phyloP scores from a whole-genome alignment of 2,888 invertebrate genomes.

The Cataglyphis altisquamis region DNA sequence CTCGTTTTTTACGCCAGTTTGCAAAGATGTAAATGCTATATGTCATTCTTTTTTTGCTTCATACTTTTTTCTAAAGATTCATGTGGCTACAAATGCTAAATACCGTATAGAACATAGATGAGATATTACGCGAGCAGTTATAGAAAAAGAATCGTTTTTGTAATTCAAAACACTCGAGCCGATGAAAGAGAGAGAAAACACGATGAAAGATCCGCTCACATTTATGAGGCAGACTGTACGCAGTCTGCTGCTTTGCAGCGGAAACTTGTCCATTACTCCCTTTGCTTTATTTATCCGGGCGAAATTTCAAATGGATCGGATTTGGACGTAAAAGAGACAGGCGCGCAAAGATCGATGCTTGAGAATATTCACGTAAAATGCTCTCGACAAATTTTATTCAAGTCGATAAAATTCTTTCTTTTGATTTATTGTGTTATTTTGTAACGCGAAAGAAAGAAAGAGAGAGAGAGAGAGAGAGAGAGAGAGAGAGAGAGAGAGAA shows the following conservation, averaged over 20 bases:
- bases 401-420: background rate
- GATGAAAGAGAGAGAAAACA: conserved; percentile 8
- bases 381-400: conserved; percentile 22
- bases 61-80: background rate
- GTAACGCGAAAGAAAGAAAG: background rate
- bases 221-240: conserved; percentile 61
- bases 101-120: conserved; percentile 66
- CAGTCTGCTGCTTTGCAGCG: conserved; percentile 73
- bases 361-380: conserved; percentile 28
- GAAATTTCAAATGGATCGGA: conserved; percentile 81
- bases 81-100: conserved; percentile 14
- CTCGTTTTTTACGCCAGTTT: background rate
- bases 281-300: conserved; percentile 79
- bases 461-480: background rate
- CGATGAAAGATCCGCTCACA: conserved; percentile 6
- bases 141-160: conserved; percentile 62
- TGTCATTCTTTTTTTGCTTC: background rate
- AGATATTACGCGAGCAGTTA: conserved; percentile 38
- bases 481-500: background rate
- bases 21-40: background rate
- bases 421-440: conserved; percentile 19
- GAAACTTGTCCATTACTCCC: conserved; percentile 70
- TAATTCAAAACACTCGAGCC: conserved; percentile 67
- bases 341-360: conserved; percentile 46
- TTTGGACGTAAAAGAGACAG: conserved; percentile 71